Evolutionary conservation across 2,113 vertebrate genomes (phyloP).

Genomic region (Hylia prasina): DNA sequence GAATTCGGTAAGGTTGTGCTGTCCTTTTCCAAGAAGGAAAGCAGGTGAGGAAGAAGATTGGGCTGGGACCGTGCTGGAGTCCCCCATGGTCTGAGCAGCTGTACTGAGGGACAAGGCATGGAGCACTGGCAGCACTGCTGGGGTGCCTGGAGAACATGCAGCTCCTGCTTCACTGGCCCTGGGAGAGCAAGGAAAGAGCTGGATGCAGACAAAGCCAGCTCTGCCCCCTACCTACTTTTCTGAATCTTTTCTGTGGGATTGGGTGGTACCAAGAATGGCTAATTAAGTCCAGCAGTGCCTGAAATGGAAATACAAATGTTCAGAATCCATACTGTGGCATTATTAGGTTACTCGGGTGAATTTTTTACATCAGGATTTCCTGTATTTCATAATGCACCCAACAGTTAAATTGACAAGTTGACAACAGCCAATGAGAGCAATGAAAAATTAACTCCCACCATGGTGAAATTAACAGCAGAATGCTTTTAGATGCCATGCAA

Average conservation of each 20-base stretch:
- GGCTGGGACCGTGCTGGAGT: not conserved
- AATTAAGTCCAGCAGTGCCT: not conserved
- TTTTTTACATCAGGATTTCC: not conserved
- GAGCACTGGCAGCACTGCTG: not conserved
- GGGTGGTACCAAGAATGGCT: not conserved
- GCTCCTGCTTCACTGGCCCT: not conserved
- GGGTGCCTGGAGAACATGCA: rapidly evolving
- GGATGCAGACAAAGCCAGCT: not conserved
- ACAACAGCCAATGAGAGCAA: not conserved
- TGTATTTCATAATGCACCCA: not conserved
- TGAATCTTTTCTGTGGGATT: not conserved
- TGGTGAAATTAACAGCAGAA: not conserved
- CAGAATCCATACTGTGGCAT: not conserved
- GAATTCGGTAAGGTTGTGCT: not conserved
- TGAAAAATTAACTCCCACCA: not conserved
- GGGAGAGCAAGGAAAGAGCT: not conserved
- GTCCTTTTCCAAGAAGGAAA: not conserved
- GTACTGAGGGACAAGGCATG: not conserved
- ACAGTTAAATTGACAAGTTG: not conserved
- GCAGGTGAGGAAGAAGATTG: not conserved
- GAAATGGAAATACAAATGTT: not conserved
- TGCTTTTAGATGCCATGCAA: not conserved
- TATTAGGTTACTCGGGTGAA: not conserved
- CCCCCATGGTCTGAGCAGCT: not conserved
- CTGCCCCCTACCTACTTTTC: not conserved